Evolutionary conservation across 2,113 vertebrate genomes (phyloP), one percentile per base, ranked within the genome.

Genomic region (Copsychus sechellarum): DNA sequence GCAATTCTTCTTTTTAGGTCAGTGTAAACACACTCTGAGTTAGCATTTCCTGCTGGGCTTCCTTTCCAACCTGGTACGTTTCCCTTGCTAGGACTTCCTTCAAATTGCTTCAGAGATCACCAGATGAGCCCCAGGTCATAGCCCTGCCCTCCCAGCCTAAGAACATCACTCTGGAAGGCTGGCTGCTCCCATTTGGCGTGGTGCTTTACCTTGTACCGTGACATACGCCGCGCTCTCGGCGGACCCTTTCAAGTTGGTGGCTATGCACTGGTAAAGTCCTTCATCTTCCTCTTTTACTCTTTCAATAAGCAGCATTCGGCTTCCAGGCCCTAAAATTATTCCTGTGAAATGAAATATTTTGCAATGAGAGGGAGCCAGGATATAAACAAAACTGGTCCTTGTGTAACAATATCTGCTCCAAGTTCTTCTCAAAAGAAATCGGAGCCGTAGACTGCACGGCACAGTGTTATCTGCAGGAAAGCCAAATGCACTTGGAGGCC

Each of bases 271-370:
- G 86, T 99, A 99, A 83, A 98, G 95, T 45, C 99, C 99, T 97
- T 99, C 98, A 72, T 99, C 99, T 85, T 99, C 98, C 78, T 97
- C 97, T 80, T 98, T 98, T 79, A 99, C 98, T 93, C 99, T 98
- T 95, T 99, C 98, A 91, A 99, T 99, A 96, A 99, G 98, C 92
- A 99, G 98, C 13, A 97, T 98, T 83, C 98, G 98, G 84, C 98
- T 98, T 96, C 98, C 98, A 0, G 98, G 97, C 57, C 98, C 98
- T 92, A 99, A 97, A 93, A 98, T 98, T 84, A 99, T 98, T 94
- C 99, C 99, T 99, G 92, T 51, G 81, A 90, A 96, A 93, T 20
- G 82, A 97, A 96, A 97, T 86, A 94, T 96, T 96, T 97, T 97
- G 93, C 82, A 88, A 94, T 98, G 82, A 98, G 95, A 56, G 47